These are phyloP conservation scores for Eira barbara DNA, from an alignment of 2,113 vertebrate genomes.

Conservation along the genomic window DNA sequence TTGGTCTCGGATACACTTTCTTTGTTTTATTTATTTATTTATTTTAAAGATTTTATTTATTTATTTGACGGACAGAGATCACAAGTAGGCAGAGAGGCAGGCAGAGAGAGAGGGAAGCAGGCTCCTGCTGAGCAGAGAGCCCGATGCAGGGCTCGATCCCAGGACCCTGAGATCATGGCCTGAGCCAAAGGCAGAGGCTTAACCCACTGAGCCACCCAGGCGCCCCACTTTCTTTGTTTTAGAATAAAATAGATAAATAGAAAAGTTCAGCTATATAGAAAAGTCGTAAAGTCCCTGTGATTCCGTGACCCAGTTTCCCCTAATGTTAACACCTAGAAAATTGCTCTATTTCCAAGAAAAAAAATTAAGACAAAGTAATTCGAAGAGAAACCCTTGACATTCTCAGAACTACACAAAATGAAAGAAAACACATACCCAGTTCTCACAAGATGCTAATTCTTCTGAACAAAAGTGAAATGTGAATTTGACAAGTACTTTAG, in stretches of 20 bases:
- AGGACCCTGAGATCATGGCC: no score
- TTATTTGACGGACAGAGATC: no score
- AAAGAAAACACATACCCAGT: not conserved
- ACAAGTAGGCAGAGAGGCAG: no score
- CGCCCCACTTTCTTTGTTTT: not conserved
- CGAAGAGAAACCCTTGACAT: not conserved
- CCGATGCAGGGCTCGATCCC: no score
- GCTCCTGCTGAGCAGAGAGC: no score
- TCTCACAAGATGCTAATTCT: not conserved
- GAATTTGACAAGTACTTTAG: not conserved
- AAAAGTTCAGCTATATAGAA: not conserved
- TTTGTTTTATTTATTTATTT: not conserved
- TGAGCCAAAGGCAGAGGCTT: no score
- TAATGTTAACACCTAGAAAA: not conserved
- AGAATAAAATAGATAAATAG: not conserved
- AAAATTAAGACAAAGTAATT: not conserved
- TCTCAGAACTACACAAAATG: not conserved
- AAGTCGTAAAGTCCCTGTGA: not conserved
- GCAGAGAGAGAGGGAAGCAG: no score
- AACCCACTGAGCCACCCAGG: no score
- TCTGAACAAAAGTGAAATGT: not conserved
- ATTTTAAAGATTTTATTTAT: no score
- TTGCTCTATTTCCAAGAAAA: not conserved
- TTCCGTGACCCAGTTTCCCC: not conserved
- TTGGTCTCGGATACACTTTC: not conserved